These are phyloP conservation scores for Empis livida DNA, from an alignment of 2,888 invertebrate genomes.

Conservation along the genomic window DNA sequence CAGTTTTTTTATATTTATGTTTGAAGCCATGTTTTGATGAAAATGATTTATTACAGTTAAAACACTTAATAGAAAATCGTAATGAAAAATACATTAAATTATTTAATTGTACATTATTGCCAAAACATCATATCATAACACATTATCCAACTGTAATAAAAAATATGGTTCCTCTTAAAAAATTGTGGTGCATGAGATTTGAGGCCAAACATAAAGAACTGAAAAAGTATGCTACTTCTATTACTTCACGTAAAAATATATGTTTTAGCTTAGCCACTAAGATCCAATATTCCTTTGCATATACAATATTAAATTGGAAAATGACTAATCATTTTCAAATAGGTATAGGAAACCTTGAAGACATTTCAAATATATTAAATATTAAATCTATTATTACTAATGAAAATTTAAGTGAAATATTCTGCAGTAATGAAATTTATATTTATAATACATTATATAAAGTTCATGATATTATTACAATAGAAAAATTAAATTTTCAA, in stretches of 20 bases:
- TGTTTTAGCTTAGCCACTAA: not conserved
- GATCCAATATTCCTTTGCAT: not conserved
- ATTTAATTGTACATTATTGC: not conserved
- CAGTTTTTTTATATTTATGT: not conserved
- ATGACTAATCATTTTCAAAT: too few relatives aligned
- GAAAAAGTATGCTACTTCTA: not conserved
- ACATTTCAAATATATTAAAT: too few relatives aligned
- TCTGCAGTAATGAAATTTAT: too few relatives aligned
- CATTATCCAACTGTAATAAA: conserved; percentile 2
- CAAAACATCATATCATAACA: not conserved
- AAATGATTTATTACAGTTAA: not conserved
- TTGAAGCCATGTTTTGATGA: too few relatives aligned
- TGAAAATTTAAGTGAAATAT: too few relatives aligned
- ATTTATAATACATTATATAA: too few relatives aligned
- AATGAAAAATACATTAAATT: not conserved
- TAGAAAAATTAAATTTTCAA: too few relatives aligned
- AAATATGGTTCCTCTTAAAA: not conserved
- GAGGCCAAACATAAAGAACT: not conserved
- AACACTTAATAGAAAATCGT: not conserved
- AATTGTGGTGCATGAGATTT: not conserved
- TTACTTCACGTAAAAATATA: not conserved
- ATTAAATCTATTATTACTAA: too few relatives aligned
- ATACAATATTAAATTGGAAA: too few relatives aligned
- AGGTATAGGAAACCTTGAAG: too few relatives aligned
- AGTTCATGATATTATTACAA: too few relatives aligned